Evolutionary conservation across 2,797 vertebrate species (phyloP), one percentile per base, ranked within the genome.

Genomic region (Onychomys arenicola): DNA sequence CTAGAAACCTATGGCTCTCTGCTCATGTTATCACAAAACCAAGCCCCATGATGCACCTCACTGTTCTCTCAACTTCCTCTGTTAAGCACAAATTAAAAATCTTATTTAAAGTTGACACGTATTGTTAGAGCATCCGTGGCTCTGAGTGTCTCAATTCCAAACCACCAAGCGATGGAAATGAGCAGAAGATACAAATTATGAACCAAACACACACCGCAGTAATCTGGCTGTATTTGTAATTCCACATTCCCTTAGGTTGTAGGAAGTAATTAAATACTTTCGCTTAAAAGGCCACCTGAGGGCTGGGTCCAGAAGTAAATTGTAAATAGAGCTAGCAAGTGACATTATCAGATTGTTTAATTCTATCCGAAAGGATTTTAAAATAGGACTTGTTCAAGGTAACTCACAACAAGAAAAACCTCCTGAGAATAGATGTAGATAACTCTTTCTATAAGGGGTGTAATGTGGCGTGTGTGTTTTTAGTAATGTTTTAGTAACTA

Each of bases 191-290:
- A 96, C 95, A 96, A 92, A 97, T 97, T 91, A 89, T 90, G 84
- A 97, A 88, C 69, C 40, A 89, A 93, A 95, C 65, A 52, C 63
- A 55, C 81, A 94, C 90, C 76, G 88, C 73, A 96, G 89, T 95
- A 73, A 95, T 91, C 93, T 88, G 96, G 76, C 59, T 69, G 65
- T 88, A 78, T 96, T 96, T 95, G 95, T 93, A 89, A 97, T 97
- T 97, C 94, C 93, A 77, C 76, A 59, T 96, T 93, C 96, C 97
- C 96, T 96, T 81, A 95, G 96, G 96, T 98, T 87, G 94, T 86
- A 93, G 93, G 86, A 96, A 96, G 91, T 94, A 96, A 97, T 97
- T 97, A 96, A 97, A 96, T 93, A 90, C 83, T 95, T 96, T 96
- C 5, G 12, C 96, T 95, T 96, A 95, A 97, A 97, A 96, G 94